These are phyloP conservation scores for Eristalis tenax DNA, from an alignment of 2,888 invertebrate species.

Conservation along the genomic window DNA sequence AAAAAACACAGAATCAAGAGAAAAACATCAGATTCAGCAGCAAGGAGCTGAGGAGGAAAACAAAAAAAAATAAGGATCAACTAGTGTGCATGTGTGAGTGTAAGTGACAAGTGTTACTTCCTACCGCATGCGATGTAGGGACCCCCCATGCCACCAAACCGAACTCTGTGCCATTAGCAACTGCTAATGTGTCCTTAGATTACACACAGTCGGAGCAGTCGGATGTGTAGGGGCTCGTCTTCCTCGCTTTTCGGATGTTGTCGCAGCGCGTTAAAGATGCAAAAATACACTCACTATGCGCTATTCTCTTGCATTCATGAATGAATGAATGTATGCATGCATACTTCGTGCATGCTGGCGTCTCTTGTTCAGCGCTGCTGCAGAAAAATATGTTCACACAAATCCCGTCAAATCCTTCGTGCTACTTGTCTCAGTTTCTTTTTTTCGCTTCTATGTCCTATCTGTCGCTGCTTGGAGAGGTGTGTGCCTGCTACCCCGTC, in stretches of 20 bases:
- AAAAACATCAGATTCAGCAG: constrained; percentile 45
- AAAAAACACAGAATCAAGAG: constrained; percentile 9
- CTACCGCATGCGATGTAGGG: background rate
- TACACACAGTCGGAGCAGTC: constrained; percentile 12
- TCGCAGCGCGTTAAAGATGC: constrained; percentile 54
- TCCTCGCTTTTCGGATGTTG: constrained; percentile 4
- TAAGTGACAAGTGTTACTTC: constrained; percentile 39
- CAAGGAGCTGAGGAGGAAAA: background rate
- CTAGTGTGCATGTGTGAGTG: constrained; percentile 28
- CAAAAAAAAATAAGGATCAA: constrained; percentile 46
- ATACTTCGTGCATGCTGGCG: constrained; percentile 40
- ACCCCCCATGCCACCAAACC: background rate
- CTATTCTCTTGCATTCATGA: constrained; percentile 67
- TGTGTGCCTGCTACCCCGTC: background rate
- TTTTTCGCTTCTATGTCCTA: background rate
- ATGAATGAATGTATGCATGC: constrained; percentile 46
- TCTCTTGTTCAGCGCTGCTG: constrained; percentile 11
- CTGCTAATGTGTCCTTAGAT: constrained; percentile 67
- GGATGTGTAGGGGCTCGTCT: constrained; percentile 5
- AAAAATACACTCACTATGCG: constrained; percentile 45
- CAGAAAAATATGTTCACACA: constrained; percentile 41
- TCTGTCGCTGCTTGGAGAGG: background rate
- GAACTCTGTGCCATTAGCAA: constrained; percentile 60
- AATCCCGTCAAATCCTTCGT: constrained; percentile 66
- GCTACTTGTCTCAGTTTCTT: constrained; percentile 37